Conservation (phyloP, 2,888 invertebrate genomes). For the Phasia obesa region DNA sequence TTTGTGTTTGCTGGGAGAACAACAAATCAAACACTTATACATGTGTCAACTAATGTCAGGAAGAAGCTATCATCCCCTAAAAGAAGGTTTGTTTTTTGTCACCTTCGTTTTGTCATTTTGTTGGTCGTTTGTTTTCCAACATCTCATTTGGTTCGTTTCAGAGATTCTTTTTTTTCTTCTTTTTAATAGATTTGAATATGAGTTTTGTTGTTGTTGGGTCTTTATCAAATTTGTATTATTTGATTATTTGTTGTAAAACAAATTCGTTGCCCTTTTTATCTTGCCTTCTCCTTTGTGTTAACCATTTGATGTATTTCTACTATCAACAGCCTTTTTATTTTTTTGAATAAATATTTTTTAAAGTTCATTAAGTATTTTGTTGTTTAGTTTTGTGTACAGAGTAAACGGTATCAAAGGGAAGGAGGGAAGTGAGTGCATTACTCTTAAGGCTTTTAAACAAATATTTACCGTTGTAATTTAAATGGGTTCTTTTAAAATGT, state of each 20-base stretch:
- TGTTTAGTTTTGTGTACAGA: conserved; percentile 18
- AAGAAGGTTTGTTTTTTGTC: conserved; percentile 15
- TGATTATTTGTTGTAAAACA: conserved; percentile 57
- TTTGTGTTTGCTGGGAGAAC: no score
- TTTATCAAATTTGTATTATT: conserved; percentile 65
- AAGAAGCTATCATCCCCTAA: conserved; percentile 46
- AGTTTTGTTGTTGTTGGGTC: conserved; percentile 38
- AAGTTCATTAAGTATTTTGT: conserved; percentile 64
- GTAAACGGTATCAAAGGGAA: conserved; percentile 15
- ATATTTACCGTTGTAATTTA: conserved; percentile 59
- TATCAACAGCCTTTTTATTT: conserved; percentile 43
- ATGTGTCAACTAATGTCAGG: neutral
- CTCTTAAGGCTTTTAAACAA: conserved; percentile 60
- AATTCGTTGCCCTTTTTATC: conserved; percentile 62
- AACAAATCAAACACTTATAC: neutral
- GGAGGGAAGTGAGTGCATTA: conserved; percentile 26
- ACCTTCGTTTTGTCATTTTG: conserved; percentile 45
- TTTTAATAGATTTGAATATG: conserved; percentile 56
- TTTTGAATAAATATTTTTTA: conserved; percentile 27
- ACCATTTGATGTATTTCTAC: conserved; percentile 5
- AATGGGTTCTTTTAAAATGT: conserved; percentile 33
- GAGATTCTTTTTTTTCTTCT: conserved; percentile 41
- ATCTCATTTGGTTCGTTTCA: conserved; percentile 56
- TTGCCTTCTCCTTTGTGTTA: neutral
- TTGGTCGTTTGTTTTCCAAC: conserved; percentile 34